phyloP scores from a whole-genome alignment of 2,113 vertebrate species.

The Chaetodon auriga region DNA sequence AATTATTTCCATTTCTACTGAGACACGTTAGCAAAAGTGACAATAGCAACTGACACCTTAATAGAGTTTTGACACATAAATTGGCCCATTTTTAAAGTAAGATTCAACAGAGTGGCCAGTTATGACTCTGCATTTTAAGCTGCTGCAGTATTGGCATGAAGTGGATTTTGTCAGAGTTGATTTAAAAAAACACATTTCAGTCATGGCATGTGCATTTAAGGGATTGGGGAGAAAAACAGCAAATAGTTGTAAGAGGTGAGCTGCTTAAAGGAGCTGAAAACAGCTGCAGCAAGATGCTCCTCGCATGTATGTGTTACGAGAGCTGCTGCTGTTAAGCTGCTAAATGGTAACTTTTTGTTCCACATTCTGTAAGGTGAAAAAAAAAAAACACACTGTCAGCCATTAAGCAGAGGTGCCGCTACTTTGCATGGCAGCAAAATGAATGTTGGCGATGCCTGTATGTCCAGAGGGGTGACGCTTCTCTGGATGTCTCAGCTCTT shows the following conservation, averaged over 20 bases:
- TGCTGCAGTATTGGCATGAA: not conserved
- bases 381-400: not conserved
- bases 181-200: not conserved
- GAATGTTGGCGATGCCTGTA: not conserved
- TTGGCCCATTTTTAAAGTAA: not conserved
- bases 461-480: not conserved
- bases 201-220: not conserved
- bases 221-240: too few species aligned
- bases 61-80: not conserved
- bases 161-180: not conserved
- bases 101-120: not conserved
- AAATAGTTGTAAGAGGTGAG: not conserved
- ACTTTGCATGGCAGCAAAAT: conserved; percentile 22
- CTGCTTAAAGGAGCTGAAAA: not conserved
- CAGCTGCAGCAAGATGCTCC: not conserved
- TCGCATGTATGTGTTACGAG: not conserved
- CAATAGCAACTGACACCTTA: not conserved
- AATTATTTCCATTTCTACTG: too few species aligned
- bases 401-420: not conserved
- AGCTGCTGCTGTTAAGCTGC: not conserved
- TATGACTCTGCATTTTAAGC: not conserved
- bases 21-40: not conserved
- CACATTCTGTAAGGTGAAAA: not conserved
- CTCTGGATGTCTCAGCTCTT: not conserved
- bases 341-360: not conserved